Conservation (phyloP, 2,888 invertebrate species). For the Julus scandinavius region DNA sequence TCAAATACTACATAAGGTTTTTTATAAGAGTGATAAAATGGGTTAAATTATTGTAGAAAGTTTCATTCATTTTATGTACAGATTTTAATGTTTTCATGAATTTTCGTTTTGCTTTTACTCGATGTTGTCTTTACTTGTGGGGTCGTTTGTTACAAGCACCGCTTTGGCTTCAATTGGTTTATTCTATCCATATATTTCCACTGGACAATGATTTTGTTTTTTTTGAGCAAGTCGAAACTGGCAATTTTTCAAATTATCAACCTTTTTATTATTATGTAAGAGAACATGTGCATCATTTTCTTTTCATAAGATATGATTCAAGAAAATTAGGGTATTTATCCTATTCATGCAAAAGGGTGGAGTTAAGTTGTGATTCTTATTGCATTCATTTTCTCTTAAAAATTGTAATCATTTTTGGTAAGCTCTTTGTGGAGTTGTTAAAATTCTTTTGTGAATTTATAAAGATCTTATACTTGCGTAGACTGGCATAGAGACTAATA, state of each 20-base stretch:
- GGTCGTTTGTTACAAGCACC: background rate
- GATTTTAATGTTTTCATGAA: slow-evolving; percentile 43
- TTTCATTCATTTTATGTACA: slow-evolving; percentile 48
- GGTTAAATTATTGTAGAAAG: slow-evolving; percentile 52
- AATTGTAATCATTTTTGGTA: background rate
- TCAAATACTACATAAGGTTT: slow-evolving; percentile 24
- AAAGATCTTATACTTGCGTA: no score
- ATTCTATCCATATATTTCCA: background rate
- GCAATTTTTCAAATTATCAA: background rate
- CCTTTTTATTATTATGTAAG: background rate
- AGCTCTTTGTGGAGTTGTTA: background rate
- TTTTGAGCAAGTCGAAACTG: background rate
- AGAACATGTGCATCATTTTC: background rate
- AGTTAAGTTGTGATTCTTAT: background rate
- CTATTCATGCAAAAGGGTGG: background rate
- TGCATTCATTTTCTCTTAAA: background rate
- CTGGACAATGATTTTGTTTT: background rate
- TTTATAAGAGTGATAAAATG: slow-evolving; percentile 49
- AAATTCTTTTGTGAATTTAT: background rate
- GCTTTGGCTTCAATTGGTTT: slow-evolving; percentile 36
- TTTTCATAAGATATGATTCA: background rate
- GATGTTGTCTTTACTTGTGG: background rate
- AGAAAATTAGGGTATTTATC: background rate
- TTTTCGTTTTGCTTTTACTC: background rate
- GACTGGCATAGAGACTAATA: no score